Base-by-base conservation (phyloP, 2,888 invertebrate species). In the Clostera curtula region DNA sequence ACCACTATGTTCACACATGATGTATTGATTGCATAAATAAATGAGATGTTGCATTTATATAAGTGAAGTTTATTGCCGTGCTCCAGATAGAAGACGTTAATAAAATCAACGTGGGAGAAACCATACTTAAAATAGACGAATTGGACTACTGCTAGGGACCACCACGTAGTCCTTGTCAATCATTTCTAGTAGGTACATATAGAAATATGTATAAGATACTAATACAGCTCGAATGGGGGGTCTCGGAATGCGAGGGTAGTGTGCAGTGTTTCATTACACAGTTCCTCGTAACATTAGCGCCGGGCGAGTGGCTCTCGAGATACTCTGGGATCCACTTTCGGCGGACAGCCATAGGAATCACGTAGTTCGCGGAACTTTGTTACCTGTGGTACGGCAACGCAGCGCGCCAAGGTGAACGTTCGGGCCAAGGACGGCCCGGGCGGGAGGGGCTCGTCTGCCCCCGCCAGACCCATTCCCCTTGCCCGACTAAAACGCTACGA, bases 291-390 rank as follows among this genome's bases (percentile, higher is more conserved):
- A 64, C 40, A 66, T 70, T 71, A 69, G 57, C 57, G 54, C 54
- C 68, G 53, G 52, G 33, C 56, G 69, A 65, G 43, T 56, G 62
- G 53, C 48, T 49, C 54, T 43, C 47, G 50, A 65, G 63, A 62
- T 66, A 57, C 56, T 54, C 52, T 53, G 55, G 64, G 68, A 68
- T 72, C 70, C 67, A 73, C 72, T 79, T 80, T 77, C 70, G 71
- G 76, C 67, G 67, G 76, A 69, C 70, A 67, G 64, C 76, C 79
- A 72, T 77, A 77, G 82, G 79, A 80, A 82, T 77, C 77, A 75
- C 72, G 73, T 69, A 75, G 79, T 82, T 83, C 83, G 83, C 82
- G 72, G 83, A 83, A 83, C 82, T 82, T 73, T 66, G 80, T 77
- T 84, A 83, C 85, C 82, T 80, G 82, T 74, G 77, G 69, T 75